Evolutionary conservation across 2,113 vertebrate species (phyloP).

Genomic region (Naja naja): DNA sequence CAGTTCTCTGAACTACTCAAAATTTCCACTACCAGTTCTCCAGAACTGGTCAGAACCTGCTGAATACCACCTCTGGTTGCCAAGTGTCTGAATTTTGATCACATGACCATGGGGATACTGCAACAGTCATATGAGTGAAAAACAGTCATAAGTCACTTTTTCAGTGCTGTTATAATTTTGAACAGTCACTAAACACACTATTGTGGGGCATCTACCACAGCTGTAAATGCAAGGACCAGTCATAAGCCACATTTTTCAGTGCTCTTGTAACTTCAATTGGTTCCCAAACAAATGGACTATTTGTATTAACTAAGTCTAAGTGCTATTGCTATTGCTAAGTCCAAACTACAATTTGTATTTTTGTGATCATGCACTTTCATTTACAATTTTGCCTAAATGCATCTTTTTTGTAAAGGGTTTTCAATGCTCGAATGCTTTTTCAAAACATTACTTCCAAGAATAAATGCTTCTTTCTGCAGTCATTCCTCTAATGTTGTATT

Average conservation of each 20-base stretch:
- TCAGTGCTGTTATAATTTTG: background rate
- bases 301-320: background rate
- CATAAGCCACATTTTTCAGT: background rate
- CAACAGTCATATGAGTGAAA: too few species aligned
- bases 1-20: too few species aligned
- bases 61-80: too few species aligned
- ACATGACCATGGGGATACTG: too few species aligned
- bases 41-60: too few species aligned
- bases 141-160: too few species aligned
- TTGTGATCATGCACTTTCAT: background rate
- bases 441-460: background rate
- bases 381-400: background rate
- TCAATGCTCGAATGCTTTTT: background rate
- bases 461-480: background rate
- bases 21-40: too few species aligned
- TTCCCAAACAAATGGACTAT: background rate
- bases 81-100: too few species aligned
- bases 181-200: background rate
- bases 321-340: background rate
- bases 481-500: background rate
- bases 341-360: background rate
- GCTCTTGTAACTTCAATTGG: background rate
- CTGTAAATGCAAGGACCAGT: background rate
- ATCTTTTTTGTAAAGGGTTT: background rate
- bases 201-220: background rate